Conservation (phyloP, 2,888 invertebrate genomes). For the Iphiclides podalirius region DNA sequence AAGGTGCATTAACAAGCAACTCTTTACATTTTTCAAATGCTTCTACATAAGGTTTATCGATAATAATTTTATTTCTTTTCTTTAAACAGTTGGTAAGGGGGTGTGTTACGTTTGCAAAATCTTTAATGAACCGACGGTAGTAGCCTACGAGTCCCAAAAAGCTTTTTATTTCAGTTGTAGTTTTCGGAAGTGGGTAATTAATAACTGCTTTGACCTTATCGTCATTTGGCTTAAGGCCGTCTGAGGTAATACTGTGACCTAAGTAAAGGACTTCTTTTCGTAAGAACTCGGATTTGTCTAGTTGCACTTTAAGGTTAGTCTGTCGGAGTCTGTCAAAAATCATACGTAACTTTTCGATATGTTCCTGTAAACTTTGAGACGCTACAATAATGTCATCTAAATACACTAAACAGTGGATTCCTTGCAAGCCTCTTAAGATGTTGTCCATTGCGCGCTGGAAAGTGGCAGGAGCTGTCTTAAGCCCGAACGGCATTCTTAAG, state of each 20-base stretch:
- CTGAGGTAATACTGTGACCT: slow-evolving; percentile 38
- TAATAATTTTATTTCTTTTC: no score
- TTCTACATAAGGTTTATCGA: no score
- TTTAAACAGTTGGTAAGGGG: no score
- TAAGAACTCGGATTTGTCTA: slow-evolving; percentile 33
- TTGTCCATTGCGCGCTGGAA: slow-evolving; percentile 42
- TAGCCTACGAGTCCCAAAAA: no score
- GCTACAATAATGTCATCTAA: slow-evolving; percentile 37
- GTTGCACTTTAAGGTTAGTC: slow-evolving; percentile 26
- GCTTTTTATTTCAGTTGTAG: slow-evolving; percentile 34
- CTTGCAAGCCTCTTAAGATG: slow-evolving; percentile 36
- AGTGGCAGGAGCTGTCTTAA: slow-evolving; percentile 37
- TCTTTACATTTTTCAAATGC: no score
- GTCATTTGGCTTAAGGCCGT: slow-evolving; percentile 40
- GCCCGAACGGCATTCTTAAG: slow-evolving; percentile 38
- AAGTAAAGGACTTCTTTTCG: slow-evolving; percentile 28
- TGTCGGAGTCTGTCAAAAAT: slow-evolving; percentile 33
- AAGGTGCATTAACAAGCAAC: no score
- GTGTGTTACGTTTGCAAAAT: no score
- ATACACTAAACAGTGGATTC: slow-evolving; percentile 28
- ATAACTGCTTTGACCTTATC: slow-evolving; percentile 31
- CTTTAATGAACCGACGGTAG: no score
- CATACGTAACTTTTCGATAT: slow-evolving; percentile 29
- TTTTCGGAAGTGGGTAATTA: slow-evolving; percentile 34
- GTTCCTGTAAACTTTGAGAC: slow-evolving; percentile 31